phyloP scores from a whole-genome alignment of 2,113 vertebrate species.

The Theropithecus gelada region DNA sequence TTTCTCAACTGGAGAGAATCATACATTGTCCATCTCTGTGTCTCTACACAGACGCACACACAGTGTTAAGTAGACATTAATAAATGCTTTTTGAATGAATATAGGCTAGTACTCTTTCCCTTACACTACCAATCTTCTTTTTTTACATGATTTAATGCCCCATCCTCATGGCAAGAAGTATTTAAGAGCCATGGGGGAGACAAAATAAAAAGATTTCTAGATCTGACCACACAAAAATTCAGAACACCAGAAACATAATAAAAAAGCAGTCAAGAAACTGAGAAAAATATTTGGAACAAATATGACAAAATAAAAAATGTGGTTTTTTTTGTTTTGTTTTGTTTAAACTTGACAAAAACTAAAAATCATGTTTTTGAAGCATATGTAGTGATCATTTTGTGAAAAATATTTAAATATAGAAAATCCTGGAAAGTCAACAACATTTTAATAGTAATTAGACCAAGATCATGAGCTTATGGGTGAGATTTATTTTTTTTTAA shows the following conservation, averaged over 20 bases:
- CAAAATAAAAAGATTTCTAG: background rate
- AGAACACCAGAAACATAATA: background rate
- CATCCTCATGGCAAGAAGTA: background rate
- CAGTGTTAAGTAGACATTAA: background rate
- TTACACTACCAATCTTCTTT: background rate
- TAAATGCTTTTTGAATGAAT: background rate
- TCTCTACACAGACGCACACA: background rate
- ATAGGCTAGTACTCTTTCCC: background rate
- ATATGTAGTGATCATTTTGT: constrained; percentile 45
- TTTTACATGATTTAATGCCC: background rate
- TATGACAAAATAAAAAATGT: constrained; percentile 45
- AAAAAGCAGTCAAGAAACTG: constrained; percentile 44
- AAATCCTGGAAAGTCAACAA: background rate
- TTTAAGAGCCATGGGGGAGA: background rate
- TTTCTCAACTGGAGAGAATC: background rate
- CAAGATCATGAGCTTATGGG: background rate
- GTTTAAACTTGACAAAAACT: constrained; percentile 55
- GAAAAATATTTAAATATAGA: constrained; percentile 30
- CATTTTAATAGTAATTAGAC: background rate
- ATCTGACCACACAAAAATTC: constrained; percentile 31
- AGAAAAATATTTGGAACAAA: constrained; percentile 59
- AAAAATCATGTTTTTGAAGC: constrained; percentile 44
- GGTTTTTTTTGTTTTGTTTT: constrained; percentile 22
- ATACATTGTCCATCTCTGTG: background rate
- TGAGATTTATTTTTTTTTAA: background rate